These are phyloP conservation scores for Axis porcinus DNA, from an alignment of 2,113 vertebrate species.

Conservation along the genomic window DNA sequence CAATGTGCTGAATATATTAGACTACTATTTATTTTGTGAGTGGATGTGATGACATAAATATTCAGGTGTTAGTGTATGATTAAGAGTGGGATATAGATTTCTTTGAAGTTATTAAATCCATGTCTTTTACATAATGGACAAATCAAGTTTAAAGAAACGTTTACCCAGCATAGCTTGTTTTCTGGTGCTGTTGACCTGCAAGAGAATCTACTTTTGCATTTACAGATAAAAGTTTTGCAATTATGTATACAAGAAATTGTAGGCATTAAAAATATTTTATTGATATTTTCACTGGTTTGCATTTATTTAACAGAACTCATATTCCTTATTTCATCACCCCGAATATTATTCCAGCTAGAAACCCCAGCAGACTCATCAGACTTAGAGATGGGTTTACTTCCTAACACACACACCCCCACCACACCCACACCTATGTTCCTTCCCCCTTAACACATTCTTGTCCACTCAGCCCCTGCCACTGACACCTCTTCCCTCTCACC, in stretches of 20 bases:
- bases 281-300: conserved; percentile 78
- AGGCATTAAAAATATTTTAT: conserved; percentile 82
- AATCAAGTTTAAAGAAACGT: conserved; percentile 74
- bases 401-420: neutral
- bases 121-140: conserved; percentile 80
- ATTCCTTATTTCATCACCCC: neutral
- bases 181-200: conserved; percentile 79
- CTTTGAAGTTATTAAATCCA: conserved; percentile 74
- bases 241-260: conserved; percentile 82
- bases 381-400: neutral
- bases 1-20: conserved; percentile 80
- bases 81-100: conserved; percentile 76
- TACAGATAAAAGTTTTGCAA: conserved; percentile 78
- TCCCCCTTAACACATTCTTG: neutral
- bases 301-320: conserved; percentile 65
- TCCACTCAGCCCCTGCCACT: neutral
- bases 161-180: conserved; percentile 75
- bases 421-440: neutral
- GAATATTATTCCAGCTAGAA: neutral
- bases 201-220: conserved; percentile 80
- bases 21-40: conserved; percentile 84
- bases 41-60: conserved; percentile 78
- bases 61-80: conserved; percentile 77
- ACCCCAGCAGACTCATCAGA: neutral
- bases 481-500: neutral